These are phyloP conservation scores for Colostygia pectinataria DNA, from an alignment of 2,888 invertebrate species.

Conservation along the genomic window DNA sequence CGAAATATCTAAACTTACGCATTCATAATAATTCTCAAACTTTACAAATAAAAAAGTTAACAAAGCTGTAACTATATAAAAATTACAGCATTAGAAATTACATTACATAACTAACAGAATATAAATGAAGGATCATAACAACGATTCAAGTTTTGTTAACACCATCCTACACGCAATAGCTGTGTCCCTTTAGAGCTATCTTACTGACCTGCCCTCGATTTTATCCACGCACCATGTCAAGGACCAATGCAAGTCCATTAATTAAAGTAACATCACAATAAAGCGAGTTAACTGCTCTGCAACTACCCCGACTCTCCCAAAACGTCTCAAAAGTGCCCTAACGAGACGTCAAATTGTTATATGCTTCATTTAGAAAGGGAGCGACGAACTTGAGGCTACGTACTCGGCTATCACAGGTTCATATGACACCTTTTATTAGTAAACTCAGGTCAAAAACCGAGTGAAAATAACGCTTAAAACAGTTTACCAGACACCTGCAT, in stretches of 20 bases:
- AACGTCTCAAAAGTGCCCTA: slow-evolving; percentile 27
- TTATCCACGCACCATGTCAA: slow-evolving; percentile 11
- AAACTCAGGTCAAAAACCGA: slow-evolving; percentile 11
- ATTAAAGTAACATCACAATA: slow-evolving; percentile 28
- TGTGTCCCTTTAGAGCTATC: neutral
- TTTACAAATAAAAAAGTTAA: no score
- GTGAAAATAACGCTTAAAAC: slow-evolving; percentile 18
- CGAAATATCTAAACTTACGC: no score
- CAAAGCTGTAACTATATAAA: no score
- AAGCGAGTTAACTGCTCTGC: slow-evolving; percentile 21
- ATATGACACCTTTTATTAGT: slow-evolving; percentile 15
- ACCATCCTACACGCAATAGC: neutral
- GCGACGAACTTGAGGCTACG: slow-evolving; percentile 16
- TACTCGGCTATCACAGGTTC: slow-evolving; percentile 10
- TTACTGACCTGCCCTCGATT: slow-evolving; percentile 6
- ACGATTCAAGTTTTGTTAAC: no score
- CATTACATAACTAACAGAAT: no score
- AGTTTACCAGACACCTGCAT: slow-evolving; percentile 37
- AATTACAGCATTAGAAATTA: no score
- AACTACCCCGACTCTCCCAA: slow-evolving; percentile 18
- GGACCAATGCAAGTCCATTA: slow-evolving; percentile 23
- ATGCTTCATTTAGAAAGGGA: slow-evolving; percentile 30
- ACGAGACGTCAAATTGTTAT: slow-evolving; percentile 31
- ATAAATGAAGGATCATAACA: no score
- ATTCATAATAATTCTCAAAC: no score